Evolutionary conservation across 2,797 vertebrate genomes (phyloP).

Genomic region (Rhabdophis nuchalis): DNA sequence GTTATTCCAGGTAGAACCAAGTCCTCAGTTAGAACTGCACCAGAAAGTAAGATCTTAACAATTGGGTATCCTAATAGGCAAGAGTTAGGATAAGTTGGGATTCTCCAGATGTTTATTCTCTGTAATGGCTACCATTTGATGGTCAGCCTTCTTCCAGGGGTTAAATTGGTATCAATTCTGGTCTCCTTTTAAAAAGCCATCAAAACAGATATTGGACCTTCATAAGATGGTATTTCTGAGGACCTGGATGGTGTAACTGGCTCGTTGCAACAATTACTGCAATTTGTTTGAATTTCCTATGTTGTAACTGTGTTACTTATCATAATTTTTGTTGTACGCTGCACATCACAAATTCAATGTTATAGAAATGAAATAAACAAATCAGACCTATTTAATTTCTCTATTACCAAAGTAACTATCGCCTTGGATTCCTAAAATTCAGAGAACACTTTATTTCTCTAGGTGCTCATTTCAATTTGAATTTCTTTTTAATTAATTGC

Average conservation of each 20-base stretch:
- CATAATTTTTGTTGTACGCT: neutral
- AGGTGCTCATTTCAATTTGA: neutral
- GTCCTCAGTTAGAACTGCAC: neutral
- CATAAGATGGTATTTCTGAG: neutral
- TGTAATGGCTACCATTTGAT: neutral
- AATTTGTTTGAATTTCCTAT: neutral
- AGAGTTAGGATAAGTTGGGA: neutral
- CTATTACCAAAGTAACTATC: neutral
- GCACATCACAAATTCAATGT: neutral
- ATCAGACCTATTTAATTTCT: constrained; percentile 7
- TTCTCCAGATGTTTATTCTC: neutral
- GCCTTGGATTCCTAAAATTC: neutral
- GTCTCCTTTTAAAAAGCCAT: neutral
- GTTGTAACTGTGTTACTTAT: neutral
- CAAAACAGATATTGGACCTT: neutral
- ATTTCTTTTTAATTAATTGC: neutral
- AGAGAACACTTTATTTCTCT: neutral
- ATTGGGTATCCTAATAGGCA: neutral
- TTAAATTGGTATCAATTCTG: neutral
- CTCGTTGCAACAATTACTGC: neutral
- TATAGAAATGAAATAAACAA: neutral
- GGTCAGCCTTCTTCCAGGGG: neutral
- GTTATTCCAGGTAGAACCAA: neutral
- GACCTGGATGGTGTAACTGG: neutral
- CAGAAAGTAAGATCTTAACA: neutral